Conservation (phyloP, 1,140 invertebrate species). For the Pomacea maculata region DNA sequence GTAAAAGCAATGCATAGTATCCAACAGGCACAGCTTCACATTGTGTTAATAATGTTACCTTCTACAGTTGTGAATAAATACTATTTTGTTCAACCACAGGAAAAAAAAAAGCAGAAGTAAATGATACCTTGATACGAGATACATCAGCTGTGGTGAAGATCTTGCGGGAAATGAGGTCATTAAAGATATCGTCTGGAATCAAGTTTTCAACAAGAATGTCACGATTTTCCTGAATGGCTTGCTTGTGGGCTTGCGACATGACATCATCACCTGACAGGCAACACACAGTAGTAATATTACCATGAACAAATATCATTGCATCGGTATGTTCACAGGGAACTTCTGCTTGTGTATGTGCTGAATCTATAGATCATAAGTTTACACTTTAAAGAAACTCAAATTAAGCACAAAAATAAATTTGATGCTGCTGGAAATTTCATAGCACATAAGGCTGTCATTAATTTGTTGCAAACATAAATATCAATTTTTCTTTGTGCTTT, state of each 20-base stretch:
- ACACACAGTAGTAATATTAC: conserved; percentile 23
- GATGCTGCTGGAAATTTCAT: background rate
- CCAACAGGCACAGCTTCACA: too few relatives aligned
- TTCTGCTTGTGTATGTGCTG: background rate
- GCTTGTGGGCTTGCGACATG: conserved; percentile 48
- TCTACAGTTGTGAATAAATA: too few relatives aligned
- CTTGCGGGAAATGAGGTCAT: conserved; percentile 46
- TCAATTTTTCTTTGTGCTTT: too few relatives aligned
- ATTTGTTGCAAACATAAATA: too few relatives aligned
- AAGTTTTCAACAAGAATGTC: conserved; percentile 51
- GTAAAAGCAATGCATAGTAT: too few relatives aligned
- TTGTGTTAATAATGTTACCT: too few relatives aligned
- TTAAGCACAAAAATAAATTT: background rate
- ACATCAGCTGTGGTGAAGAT: conserved; percentile 46
- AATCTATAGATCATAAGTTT: background rate
- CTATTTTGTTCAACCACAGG: too few relatives aligned
- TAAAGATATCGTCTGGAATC: conserved; percentile 53
- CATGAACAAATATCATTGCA: background rate
- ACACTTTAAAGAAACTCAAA: background rate
- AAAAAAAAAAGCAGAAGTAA: too few relatives aligned
- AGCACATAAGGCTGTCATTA: too few relatives aligned
- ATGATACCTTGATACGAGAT: conserved; percentile 36
- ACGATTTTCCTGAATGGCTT: conserved; percentile 39
- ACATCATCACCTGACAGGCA: conserved; percentile 31
- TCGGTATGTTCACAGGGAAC: background rate